phyloP scores from a whole-genome alignment of 2,888 invertebrate species.

The Globia sparganii region DNA sequence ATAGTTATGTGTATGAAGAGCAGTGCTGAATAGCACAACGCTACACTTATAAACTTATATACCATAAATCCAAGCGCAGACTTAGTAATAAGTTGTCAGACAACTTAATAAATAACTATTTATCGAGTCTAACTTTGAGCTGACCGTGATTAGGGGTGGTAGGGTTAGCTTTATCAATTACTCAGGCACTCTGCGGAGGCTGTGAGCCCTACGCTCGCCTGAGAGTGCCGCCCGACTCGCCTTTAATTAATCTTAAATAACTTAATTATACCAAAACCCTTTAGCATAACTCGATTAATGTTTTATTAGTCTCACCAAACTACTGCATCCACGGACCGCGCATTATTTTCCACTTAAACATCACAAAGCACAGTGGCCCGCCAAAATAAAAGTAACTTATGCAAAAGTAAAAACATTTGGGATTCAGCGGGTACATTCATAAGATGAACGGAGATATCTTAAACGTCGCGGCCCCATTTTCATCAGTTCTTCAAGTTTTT shows the following conservation, averaged over 20 bases:
- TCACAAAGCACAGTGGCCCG: slow-evolving; percentile 23
- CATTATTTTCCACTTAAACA: slow-evolving; percentile 45
- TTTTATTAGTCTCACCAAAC: slow-evolving; percentile 60
- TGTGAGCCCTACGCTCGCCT: slow-evolving; percentile 68
- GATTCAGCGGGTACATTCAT: slow-evolving; percentile 82
- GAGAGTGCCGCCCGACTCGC: slow-evolving; percentile 72
- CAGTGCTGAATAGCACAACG: slow-evolving; percentile 9
- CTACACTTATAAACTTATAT: slow-evolving; percentile 44
- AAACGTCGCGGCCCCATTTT: slow-evolving; percentile 87
- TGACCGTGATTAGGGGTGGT: slow-evolving; percentile 81
- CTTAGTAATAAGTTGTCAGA: slow-evolving; percentile 73
- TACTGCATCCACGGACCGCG: slow-evolving; percentile 28
- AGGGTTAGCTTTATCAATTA: slow-evolving; percentile 86
- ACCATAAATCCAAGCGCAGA: slow-evolving; percentile 52
- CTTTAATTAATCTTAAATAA: slow-evolving; percentile 84
- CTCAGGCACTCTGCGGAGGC: slow-evolving; percentile 78
- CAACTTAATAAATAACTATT: slow-evolving; percentile 79
- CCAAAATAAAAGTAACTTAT: slow-evolving; percentile 66
- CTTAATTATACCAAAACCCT: slow-evolving; percentile 80
- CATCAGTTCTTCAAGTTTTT: slow-evolving; percentile 90
- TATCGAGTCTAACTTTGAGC: slow-evolving; percentile 77
- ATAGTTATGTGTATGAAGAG: neutral
- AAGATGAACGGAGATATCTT: slow-evolving; percentile 84
- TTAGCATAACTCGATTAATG: slow-evolving; percentile 67
- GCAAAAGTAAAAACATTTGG: slow-evolving; percentile 76